Base-by-base conservation (phyloP, 2,888 invertebrate genomes). In the Hypsopygia costalis region DNA sequence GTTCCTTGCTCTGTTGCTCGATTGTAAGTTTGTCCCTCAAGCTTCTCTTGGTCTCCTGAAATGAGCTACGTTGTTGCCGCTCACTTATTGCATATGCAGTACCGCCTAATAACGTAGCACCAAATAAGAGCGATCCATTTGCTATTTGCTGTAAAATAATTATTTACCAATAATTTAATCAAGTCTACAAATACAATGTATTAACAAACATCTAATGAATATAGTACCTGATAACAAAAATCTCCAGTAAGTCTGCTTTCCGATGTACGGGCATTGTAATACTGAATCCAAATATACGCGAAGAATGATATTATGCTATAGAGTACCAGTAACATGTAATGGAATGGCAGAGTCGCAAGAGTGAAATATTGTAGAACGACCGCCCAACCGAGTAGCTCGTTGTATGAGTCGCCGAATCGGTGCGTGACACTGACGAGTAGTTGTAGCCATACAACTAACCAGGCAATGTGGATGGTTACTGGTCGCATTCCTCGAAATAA, bases 1-100 rank as follows among this genome's bases (percentile, higher is more conserved):
- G 96, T 76, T 98, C 97, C 43, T 95, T 95, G 52, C 97, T 96
- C 78, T 97, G 97, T 71, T 97, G 96, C 80, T 98, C 97, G 56
- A 98, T 96, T 40, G 96, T 94, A 62, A 97, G 91, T 81, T 97
- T 97, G 56, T 97, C 96, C 68, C 96, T 95, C 51, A 98, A 89
- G 61, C 97, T 97, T 79, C 95, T 94, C 66, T 97, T 94, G 3
- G 97, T 97, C 79, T 97, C 97, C 48, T 95, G 89, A 73, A 97
- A 97, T 32, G 97, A 97, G 42, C 94, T 90, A 34, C 97, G 91
- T 67, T 97, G 97, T 78, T 97, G 96, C 52, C 94, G 93, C 75
- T 97, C 97, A 54, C 95, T 96, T 50, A 97, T 89, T 10, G 93
- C 77, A 50, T 78, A 86, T 16, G 82, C 76, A 7, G 75, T 71